These are phyloP conservation scores for Sinocyclocheilus anophthalmus DNA, from an alignment of 2,113 vertebrate genomes.

Conservation along the genomic window DNA sequence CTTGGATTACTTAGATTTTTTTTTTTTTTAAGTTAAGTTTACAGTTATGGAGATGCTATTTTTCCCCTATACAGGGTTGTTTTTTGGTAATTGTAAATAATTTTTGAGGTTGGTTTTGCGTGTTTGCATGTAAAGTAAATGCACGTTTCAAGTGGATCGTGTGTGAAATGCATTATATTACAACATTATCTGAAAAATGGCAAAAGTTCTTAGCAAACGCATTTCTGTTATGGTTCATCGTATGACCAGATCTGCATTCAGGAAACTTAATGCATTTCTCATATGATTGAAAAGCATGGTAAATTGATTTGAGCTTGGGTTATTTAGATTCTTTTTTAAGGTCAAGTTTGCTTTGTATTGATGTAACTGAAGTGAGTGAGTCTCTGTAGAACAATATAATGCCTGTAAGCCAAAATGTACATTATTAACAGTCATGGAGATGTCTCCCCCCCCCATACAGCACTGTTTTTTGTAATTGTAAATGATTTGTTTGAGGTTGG, in stretches of 20 bases:
- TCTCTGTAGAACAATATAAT: not conserved
- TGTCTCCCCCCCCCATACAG: not conserved
- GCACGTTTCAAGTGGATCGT: constrained; percentile 8
- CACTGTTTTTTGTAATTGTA: constrained; percentile 23
- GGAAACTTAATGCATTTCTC: not conserved
- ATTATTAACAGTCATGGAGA: not conserved
- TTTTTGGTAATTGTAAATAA: not conserved
- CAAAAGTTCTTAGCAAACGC: not conserved
- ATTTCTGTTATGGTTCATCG: not conserved
- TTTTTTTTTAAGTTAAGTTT: not conserved
- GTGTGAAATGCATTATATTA: constrained; percentile 36
- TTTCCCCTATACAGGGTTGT: not conserved
- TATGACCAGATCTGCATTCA: not conserved
- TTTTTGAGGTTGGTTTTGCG: not conserved
- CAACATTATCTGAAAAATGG: constrained; percentile 8
- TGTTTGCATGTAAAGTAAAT: not conserved
- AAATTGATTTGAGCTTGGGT: not conserved
- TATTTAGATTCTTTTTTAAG: not conserved
- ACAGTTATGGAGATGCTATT: not conserved
- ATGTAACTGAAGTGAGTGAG: not conserved
- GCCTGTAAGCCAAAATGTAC: not conserved
- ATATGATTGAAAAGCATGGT: not conserved
- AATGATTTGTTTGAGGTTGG: constrained; percentile 17
- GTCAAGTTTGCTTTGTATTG: not conserved
- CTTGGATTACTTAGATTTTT: not conserved